phyloP scores from a whole-genome alignment of 2,888 invertebrate species.

The Rotaria socialis region DNA sequence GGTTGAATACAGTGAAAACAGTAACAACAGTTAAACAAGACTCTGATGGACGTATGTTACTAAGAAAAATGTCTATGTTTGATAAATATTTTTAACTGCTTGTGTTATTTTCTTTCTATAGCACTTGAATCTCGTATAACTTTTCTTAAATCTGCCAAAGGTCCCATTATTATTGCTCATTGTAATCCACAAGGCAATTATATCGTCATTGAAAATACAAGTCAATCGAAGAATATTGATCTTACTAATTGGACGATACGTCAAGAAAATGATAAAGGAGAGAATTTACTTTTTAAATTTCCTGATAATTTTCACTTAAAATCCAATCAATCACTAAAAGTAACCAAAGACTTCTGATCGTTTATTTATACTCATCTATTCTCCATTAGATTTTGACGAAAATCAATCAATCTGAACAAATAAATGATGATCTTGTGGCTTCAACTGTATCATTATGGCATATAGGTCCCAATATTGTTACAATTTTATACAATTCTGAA shows the following conservation, averaged over 20 bases:
- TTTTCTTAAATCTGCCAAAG: conserved; percentile 62
- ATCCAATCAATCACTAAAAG: neutral
- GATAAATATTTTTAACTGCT: too few relatives aligned
- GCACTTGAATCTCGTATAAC: conserved; percentile 55
- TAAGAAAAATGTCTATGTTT: too few relatives aligned
- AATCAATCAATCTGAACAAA: neutral
- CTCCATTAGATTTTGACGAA: neutral
- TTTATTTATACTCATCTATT: neutral
- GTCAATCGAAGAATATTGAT: conserved; percentile 52
- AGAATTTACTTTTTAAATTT: neutral
- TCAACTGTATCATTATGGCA: neutral
- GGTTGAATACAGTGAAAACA: neutral
- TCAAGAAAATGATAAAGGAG: neutral
- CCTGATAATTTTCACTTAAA: neutral
- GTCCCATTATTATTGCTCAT: conserved; percentile 57
- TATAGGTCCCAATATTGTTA: neutral
- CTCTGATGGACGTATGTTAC: neutral
- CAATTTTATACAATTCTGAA: neutral
- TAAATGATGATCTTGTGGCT: neutral
- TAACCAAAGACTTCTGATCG: neutral
- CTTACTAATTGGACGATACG: conserved; percentile 37
- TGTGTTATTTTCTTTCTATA: neutral
- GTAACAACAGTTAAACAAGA: neutral
- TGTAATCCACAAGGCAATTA: conserved; percentile 61
- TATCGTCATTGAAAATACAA: conserved; percentile 61